Conservation (phyloP, 35 echinoderm and acorn worm species). For the Heliocidaris tuberculata region DNA sequence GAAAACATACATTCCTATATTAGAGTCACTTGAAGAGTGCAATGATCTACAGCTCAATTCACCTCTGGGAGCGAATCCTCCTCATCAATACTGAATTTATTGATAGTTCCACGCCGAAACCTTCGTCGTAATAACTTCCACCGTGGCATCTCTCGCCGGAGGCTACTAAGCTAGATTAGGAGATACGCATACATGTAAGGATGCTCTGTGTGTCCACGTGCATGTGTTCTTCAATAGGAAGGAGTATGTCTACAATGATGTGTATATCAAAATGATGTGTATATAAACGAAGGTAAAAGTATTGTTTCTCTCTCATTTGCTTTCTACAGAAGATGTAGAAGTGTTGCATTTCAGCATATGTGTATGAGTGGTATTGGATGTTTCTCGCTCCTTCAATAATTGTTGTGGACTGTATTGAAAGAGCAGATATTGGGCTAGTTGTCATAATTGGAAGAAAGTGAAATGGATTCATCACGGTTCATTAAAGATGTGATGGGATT, state of each 20-base stretch:
- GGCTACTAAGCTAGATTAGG: neutral
- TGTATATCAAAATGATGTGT: too few species aligned
- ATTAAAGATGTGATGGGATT: neutral
- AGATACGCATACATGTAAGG: neutral
- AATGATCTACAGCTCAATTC: neutral
- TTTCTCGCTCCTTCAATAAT: neutral
- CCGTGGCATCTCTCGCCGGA: slow-evolving; percentile 5
- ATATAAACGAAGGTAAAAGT: neutral
- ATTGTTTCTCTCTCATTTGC: neutral
- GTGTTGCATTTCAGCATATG: neutral
- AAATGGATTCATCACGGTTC: neutral
- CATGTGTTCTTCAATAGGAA: neutral
- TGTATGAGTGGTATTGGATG: neutral
- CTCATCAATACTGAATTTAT: slow-evolving; percentile 18
- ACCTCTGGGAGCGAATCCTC: neutral
- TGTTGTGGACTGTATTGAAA: neutral
- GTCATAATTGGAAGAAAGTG: neutral
- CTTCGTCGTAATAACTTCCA: slow-evolving; percentile 24
- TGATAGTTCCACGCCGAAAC: slow-evolving; percentile 25
- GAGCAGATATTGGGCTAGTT: neutral
- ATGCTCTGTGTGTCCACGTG: neutral
- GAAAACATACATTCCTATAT: neutral
- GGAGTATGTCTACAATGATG: neutral
- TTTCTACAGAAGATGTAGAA: neutral
- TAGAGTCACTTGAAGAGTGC: neutral